Conservation (phyloP, 37 sponge, comb jelly and placozoan species). For the Axinella damicornis region DNA sequence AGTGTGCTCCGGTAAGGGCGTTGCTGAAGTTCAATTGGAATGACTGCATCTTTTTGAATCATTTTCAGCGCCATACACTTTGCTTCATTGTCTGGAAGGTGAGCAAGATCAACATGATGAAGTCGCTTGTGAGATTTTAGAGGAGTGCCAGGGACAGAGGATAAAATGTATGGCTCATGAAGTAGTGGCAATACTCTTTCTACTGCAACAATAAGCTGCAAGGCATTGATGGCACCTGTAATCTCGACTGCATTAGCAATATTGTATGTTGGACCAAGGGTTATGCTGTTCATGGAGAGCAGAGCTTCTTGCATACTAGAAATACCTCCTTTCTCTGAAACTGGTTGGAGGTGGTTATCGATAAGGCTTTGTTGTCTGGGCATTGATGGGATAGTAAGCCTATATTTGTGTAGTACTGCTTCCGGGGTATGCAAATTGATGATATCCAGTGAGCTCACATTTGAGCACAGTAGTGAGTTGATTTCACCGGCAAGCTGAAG, state of each 20-base stretch:
- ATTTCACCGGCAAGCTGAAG: background rate
- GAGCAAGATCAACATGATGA: background rate
- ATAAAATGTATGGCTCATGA: background rate
- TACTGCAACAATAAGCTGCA: background rate
- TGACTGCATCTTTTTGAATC: constrained; percentile 4
- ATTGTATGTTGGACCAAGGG: background rate
- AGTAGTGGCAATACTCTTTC: background rate
- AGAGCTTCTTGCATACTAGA: constrained; percentile 10
- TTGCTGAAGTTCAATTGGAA: background rate
- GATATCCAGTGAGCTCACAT: background rate
- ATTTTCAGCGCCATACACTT: background rate
- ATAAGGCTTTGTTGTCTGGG: no score
- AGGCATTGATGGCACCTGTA: background rate
- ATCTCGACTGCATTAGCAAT: background rate
- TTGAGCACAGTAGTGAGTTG: background rate
- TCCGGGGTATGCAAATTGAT: background rate
- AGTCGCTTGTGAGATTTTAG: no score
- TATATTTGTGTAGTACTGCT: background rate
- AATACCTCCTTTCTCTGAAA: no score
- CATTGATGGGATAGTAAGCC: no score
- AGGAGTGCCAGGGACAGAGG: background rate
- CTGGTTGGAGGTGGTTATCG: no score
- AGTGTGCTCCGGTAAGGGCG: background rate
- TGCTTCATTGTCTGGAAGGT: background rate
- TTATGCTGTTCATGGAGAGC: background rate